A percentile compares a stretch with the other conserved stretches of the same genome.
phyloP scores from a whole-genome alignment of 1,140 invertebrate species.

The Drosophila punjabiensis region DNA sequence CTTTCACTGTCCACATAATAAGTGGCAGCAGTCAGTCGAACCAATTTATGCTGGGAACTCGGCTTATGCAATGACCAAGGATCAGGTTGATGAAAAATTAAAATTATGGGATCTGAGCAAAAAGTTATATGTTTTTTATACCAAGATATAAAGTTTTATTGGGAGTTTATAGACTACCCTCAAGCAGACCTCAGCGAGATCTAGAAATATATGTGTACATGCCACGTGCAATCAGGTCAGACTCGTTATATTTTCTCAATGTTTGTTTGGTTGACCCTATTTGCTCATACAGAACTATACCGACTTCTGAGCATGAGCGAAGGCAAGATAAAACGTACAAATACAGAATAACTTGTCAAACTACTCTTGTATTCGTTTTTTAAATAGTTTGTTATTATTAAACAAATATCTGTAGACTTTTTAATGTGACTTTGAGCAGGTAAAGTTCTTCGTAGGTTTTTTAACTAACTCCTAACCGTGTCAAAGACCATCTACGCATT shows the following conservation, averaged over 20 bases:
- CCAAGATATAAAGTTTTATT: background rate
- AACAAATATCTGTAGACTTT: background rate
- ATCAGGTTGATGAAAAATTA: background rate
- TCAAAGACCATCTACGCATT: background rate
- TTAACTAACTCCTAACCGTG: background rate
- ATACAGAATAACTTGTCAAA: background rate
- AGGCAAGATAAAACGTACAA: background rate
- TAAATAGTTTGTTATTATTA: background rate
- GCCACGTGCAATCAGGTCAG: conserved; percentile 7
- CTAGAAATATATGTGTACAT: background rate
- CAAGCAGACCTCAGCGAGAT: background rate
- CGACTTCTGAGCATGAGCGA: background rate
- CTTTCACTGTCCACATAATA: conserved; percentile 20
- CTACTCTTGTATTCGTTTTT: background rate
- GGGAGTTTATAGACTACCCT: background rate
- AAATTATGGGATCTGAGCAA: background rate
- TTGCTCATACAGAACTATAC: conserved; percentile 1
- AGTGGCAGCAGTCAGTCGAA: conserved; percentile 6
- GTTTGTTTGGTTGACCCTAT: conserved; percentile 11
- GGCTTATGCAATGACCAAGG: conserved; percentile 1
- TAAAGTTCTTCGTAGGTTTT: background rate
- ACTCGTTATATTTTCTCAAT: background rate
- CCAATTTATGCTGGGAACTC: background rate
- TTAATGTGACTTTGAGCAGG: background rate
- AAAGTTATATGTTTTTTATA: background rate